Base-by-base conservation (phyloP, 2,888 invertebrate genomes). In the Ptilodon capucinus region DNA sequence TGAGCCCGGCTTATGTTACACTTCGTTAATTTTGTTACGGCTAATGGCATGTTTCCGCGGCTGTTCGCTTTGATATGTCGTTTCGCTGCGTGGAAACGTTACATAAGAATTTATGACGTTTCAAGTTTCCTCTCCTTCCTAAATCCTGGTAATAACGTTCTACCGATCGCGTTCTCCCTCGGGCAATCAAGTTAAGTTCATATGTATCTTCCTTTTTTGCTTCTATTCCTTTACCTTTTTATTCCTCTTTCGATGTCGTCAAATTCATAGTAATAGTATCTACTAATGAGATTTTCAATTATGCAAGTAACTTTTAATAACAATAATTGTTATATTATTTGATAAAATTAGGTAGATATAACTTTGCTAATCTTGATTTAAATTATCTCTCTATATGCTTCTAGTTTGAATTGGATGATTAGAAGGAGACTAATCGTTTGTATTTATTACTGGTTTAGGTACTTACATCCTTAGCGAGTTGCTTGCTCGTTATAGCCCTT, bases 401-500 rank as follows among this genome's bases (percentile, higher is more conserved):
- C 38, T 30, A 43, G 46, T 42, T 13, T 51, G 39, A 40, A 45
- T 34, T 21, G 44, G 16, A 14, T 35, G 40, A 42, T 40, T 35
- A 42, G 51, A 64, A 47, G 55, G 57, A 45, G 52, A 70, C 35
- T 51, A 46, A 44, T 52, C 44, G 36, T 55, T 48, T 52, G 62
- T 68, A 64, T 67, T 64, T 69, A 64, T 64, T 54, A 60, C 46
- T 59, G 68, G 66, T 56, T 63, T 65, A 61, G 64, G 64, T n/a
- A n/a, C n/a, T n/a, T n/a, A n/a, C n/a, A n/a, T 70, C 68, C 72
- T 71, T 60, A 66, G 57, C 60, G 48, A 65, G 68, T 68, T 68
- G 61, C 63, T 55, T 49, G 72, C 74, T 86, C 81, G 81, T 84
- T 86, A 82, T 72, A 76, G 71, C 65, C 64, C 67, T 73, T 68